These are phyloP conservation scores for Microplitis manilae DNA, from an alignment of 2,888 invertebrate genomes.

Conservation along the genomic window DNA sequence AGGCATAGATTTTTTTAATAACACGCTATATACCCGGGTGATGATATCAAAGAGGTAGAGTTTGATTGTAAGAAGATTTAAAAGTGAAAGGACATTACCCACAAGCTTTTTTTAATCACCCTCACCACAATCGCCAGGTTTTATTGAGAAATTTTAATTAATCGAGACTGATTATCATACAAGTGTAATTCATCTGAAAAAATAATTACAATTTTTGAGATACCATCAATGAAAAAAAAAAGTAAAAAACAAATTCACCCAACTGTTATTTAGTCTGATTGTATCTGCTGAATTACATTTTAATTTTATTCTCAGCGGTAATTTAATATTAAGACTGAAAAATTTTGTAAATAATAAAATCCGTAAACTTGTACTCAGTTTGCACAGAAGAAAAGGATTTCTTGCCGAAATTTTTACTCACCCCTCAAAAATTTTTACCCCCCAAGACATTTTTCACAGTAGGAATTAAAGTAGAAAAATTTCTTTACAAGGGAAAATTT, in stretches of 20 bases:
- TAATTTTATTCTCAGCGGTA: neutral
- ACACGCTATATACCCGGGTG: neutral
- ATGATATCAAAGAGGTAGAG: neutral
- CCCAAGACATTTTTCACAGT: too few species aligned
- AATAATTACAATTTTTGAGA: neutral
- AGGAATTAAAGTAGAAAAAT: too few species aligned
- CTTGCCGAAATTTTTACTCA: too few species aligned
- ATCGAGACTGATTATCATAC: neutral
- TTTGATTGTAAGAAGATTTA: neutral
- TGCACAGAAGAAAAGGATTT: neutral
- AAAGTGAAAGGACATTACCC: neutral
- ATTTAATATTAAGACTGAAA: neutral
- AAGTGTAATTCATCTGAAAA: neutral
- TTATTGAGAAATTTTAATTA: neutral
- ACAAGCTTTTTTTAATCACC: neutral
- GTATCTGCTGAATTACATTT: neutral
- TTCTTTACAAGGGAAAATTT: too few species aligned
- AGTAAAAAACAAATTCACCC: neutral
- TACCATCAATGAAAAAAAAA: too few species aligned
- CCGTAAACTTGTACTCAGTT: neutral
- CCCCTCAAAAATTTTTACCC: too few species aligned
- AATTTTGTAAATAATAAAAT: neutral
- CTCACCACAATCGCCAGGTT: neutral
- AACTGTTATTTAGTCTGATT: neutral
- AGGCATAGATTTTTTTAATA: neutral